Base-by-base conservation (phyloP, 2,888 invertebrate genomes). In the Allacma fusca region DNA sequence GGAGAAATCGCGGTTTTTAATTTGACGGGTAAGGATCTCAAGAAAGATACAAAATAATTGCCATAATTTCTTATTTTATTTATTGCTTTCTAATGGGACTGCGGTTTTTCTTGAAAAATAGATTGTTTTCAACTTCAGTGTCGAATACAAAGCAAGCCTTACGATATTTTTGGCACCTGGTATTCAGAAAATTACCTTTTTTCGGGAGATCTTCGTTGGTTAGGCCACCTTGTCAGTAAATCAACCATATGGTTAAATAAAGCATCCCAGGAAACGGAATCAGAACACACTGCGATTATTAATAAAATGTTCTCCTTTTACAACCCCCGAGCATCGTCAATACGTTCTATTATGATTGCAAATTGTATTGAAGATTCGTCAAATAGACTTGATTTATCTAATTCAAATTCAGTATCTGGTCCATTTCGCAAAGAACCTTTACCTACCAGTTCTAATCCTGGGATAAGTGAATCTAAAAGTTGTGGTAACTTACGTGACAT, bases 1-100 rank as follows among this genome's bases (percentile, higher is more conserved):
- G 95, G 95, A 13, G 95, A 95, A 89, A 94, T 95, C 79, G 94
- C 93, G n/a, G 93, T 95, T 19, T 95, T 94, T 85, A 91, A 90
- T 86, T 86, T 94, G 70, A 89, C 90, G 86, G 90, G 92, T 92
- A 87, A 86, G 85, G 80, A 29, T n/a, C n/a, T n/a, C n/a, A n/a
- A n/a, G n/a, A n/a, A n/a, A n/a, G n/a, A n/a, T n/a, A n/a, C n/a
- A 26, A 75, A 64, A 24, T n/a, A 19, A 29, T 40, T 24, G n/a
- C n/a, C n/a, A n/a, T n/a, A n/a, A n/a, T n/a, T n/a, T n/a, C n/a
- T n/a, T n/a, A n/a, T n/a, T n/a, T n/a, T n/a, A n/a, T n/a, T n/a
- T 50, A 50, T 16, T 50, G 34, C 34, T 50, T 50, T 40, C 86
- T 87, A n/a, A n/a, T n/a, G n/a, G n/a, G n/a, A n/a, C n/a, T n/a